Conservation (phyloP, 2,113 vertebrate species). For the Nothobranchius kuhntae region DNA sequence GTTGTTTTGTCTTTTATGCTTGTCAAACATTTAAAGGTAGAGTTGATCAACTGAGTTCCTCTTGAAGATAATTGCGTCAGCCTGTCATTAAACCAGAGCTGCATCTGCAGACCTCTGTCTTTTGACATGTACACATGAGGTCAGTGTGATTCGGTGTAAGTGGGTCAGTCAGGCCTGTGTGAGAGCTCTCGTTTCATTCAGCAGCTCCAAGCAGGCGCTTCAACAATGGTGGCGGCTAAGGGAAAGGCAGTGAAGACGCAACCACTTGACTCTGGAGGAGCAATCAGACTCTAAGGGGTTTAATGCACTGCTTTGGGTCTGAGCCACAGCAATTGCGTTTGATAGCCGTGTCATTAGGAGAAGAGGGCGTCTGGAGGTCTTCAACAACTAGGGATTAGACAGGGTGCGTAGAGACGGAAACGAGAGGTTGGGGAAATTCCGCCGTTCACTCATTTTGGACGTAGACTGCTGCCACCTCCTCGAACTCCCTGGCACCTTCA, state of each 20-base stretch:
- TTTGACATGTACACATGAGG: constrained; percentile 29
- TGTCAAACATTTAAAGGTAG: too few species aligned
- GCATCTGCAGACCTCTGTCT: constrained; percentile 7
- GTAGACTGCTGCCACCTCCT: constrained; percentile 49
- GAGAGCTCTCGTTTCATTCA: constrained; percentile 54
- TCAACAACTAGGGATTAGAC: constrained; percentile 75
- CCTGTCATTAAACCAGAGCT: constrained; percentile 13
- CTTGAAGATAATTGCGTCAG: constrained; percentile 20
- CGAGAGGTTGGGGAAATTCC: constrained; percentile 46
- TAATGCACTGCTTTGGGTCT: constrained; percentile 80
- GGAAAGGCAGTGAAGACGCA: constrained; percentile 75
- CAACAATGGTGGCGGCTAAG: constrained; percentile 39
- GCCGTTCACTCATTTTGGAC: constrained; percentile 32
- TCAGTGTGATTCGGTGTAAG: constrained; percentile 47
- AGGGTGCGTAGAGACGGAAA: constrained; percentile 31
- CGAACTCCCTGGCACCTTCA: constrained; percentile 44
- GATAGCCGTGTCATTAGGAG: constrained; percentile 82
- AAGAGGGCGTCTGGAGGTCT: constrained; percentile 81
- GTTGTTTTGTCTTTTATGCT: too few species aligned
- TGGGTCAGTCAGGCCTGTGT: constrained; percentile 42
- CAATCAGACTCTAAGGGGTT: constrained; percentile 80
- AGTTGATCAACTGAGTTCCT: background rate
- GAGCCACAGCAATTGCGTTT: constrained; percentile 82
- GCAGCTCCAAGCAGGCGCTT: constrained; percentile 40
- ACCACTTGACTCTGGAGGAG: constrained; percentile 82